These are phyloP conservation scores for Caenorhabditis macrosperma DNA, from an alignment of 2,888 invertebrate genomes.

Conservation along the genomic window DNA sequence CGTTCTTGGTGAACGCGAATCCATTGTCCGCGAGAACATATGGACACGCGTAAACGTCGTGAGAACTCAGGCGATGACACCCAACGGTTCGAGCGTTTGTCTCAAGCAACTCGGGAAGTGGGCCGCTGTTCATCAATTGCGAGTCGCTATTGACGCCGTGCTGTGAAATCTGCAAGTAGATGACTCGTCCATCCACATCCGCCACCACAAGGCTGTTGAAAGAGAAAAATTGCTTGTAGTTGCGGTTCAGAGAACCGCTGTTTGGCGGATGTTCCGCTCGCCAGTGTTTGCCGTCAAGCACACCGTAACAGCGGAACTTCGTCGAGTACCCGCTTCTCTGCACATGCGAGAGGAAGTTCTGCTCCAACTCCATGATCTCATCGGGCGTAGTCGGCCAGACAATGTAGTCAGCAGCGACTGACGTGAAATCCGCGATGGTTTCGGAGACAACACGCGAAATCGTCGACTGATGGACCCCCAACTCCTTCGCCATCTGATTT, in stretches of 20 bases:
- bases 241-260: not conserved
- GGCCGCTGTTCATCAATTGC: not conserved
- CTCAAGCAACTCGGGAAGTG: not conserved
- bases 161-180: not conserved
- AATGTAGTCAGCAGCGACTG: not conserved
- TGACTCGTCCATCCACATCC: not conserved
- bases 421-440: not conserved
- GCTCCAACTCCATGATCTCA: not conserved
- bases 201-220: not conserved
- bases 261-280: not conserved
- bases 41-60: not conserved
- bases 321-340: no score
- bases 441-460: not conserved
- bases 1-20: not conserved
- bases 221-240: conserved; percentile 7
- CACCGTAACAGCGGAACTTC: conserved; percentile 7
- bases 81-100: not conserved
- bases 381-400: not conserved
- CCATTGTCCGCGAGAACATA: conserved; percentile 12
- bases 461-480: not conserved
- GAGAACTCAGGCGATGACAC: not conserved
- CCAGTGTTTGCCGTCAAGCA: conserved; percentile 16
- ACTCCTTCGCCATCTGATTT: not conserved
- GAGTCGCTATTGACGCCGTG: conserved; percentile 2
- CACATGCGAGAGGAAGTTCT: not conserved